These are phyloP conservation scores for Ferrisia virgata DNA, from an alignment of 2,888 invertebrate genomes.

Conservation along the genomic window DNA sequence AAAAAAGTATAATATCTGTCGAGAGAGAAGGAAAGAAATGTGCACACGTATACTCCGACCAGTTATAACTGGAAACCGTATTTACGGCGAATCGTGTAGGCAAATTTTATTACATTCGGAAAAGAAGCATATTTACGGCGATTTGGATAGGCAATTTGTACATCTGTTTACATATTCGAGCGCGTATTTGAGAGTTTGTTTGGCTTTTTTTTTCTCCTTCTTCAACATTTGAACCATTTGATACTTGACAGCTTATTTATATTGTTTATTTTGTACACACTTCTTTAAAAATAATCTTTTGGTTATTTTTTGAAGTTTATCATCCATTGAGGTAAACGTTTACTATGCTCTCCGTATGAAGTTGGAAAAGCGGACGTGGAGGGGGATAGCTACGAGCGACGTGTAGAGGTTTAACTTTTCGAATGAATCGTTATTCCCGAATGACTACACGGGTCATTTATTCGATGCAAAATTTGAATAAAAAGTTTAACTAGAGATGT, in stretches of 20 bases:
- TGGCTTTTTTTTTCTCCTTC: no score
- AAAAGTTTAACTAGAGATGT: background rate
- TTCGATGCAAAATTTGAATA: constrained; percentile 2
- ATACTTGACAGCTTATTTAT: background rate
- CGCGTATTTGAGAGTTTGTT: background rate
- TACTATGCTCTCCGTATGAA: no score
- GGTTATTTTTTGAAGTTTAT: background rate
- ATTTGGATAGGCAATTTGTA: background rate
- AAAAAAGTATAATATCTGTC: no score
- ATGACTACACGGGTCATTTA: background rate
- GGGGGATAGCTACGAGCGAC: background rate
- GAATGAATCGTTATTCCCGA: constrained; percentile 7
- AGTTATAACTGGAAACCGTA: background rate
- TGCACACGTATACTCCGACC: no score
- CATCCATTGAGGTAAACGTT: background rate
- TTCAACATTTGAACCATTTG: background rate
- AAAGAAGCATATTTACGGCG: background rate
- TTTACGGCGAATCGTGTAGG: background rate
- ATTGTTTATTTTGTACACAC: background rate
- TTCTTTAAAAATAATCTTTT: background rate
- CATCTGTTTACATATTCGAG: background rate
- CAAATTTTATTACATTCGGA: background rate
- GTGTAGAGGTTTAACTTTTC: background rate
- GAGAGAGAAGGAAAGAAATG: no score
- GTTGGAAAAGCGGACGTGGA: no score